Conservation (phyloP, 2,888 invertebrate genomes). For the Oscheius sp. region DNA sequence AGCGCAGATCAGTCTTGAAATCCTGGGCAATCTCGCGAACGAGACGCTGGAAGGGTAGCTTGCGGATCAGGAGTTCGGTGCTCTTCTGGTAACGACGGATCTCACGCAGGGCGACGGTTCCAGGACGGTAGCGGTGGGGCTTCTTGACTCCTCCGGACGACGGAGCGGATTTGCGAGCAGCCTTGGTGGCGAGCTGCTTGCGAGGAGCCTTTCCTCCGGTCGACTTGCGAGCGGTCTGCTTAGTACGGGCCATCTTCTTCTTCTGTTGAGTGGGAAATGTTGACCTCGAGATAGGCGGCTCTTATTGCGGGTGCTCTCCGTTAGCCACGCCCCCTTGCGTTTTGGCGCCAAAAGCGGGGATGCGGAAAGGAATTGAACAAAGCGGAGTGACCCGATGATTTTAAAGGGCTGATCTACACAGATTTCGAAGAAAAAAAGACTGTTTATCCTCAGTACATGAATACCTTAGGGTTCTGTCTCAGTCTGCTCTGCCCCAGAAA, state of each 20-base stretch:
- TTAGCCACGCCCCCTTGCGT: too few species aligned
- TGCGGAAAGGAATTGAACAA: too few species aligned
- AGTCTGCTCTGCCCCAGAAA: too few species aligned
- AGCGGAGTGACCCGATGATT: too few species aligned
- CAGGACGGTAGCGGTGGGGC: constrained; percentile 80
- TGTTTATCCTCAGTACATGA: too few species aligned
- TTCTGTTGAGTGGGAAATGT: too few species aligned
- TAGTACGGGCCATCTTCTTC: constrained; percentile 88
- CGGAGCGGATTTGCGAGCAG: constrained; percentile 41
- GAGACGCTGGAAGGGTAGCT: constrained; percentile 88
- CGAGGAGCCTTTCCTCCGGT: constrained; percentile 96
- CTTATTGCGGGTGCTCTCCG: too few species aligned
- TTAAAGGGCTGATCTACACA: too few species aligned
- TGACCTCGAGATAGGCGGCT: too few species aligned
- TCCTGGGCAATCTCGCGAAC: constrained; percentile 97
- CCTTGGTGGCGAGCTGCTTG: constrained; percentile 87
- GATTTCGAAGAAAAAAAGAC: too few species aligned
- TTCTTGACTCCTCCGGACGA: constrained; percentile 86
- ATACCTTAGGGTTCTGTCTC: too few species aligned
- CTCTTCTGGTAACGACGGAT: constrained; percentile 49
- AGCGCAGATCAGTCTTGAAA: constrained; percentile 79
- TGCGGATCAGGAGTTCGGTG: constrained; percentile 57
- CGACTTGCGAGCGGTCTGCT: constrained; percentile 96
- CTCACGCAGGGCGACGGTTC: constrained; percentile 44
- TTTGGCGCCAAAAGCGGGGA: too few species aligned